These are phyloP conservation scores for Epinephelus coioides DNA, from an alignment of 2,797 vertebrate genomes.

Conservation along the genomic window DNA sequence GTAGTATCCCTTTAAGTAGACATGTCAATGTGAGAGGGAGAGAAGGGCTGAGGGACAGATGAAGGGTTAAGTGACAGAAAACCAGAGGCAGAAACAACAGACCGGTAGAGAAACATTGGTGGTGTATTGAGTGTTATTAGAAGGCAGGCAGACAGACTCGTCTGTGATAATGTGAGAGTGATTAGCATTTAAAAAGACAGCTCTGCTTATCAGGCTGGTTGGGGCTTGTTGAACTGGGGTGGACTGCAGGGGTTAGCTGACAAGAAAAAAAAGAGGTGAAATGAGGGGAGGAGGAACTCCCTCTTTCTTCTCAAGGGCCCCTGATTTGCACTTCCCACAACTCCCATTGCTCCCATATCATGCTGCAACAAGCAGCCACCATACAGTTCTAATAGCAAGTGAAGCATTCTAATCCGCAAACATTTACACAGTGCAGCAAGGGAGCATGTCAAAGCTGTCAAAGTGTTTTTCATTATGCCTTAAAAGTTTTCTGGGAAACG, in stretches of 20 bases:
- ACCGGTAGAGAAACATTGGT: not conserved
- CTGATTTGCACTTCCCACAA: constrained; percentile 9
- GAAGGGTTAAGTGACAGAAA: not conserved
- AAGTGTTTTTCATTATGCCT: not conserved
- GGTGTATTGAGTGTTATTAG: not conserved
- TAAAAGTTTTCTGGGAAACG: not conserved
- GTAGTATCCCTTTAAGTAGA: no score
- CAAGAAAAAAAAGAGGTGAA: constrained; percentile 10
- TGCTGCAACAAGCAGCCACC: constrained; percentile 8
- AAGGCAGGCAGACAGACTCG: not conserved
- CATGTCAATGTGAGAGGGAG: not conserved
- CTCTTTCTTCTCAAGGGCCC: constrained; percentile 1
- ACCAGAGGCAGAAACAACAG: not conserved
- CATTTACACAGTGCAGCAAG: not conserved
- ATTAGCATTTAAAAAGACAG: constrained; percentile 50
- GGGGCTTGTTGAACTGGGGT: constrained; percentile 31
- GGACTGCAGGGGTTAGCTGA: constrained; percentile 10
- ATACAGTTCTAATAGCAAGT: not conserved
- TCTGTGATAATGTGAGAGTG: constrained; percentile 2
- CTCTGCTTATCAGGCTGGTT: constrained; percentile 27
- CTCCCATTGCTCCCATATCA: not conserved
- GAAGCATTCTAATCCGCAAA: not conserved
- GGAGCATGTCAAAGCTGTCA: not conserved
- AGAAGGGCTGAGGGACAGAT: not conserved
- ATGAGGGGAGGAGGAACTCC: not conserved